Evolutionary conservation across 2,797 vertebrate genomes (phyloP).

Genomic region (Lophius americanus): DNA sequence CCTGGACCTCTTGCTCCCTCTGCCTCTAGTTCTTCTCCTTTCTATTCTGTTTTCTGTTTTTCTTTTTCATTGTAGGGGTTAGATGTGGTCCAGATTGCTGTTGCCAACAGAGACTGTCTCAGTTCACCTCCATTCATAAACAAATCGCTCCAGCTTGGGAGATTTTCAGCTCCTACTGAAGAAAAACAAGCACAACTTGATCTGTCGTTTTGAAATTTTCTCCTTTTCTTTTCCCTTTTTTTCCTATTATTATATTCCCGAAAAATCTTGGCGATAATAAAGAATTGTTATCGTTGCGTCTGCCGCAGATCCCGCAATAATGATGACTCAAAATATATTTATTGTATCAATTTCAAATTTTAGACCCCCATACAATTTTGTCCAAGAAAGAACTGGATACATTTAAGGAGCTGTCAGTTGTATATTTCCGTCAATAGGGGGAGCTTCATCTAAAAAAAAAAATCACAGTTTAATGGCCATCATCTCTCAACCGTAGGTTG

Average conservation of each 20-base stretch:
- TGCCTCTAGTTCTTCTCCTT: constrained; percentile 58
- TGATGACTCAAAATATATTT: too few species aligned
- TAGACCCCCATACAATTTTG: too few species aligned
- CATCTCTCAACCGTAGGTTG: too few species aligned
- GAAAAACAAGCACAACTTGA: constrained; percentile 68
- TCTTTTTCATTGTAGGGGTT: constrained; percentile 61
- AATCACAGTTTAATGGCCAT: too few species aligned
- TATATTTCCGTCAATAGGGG: too few species aligned
- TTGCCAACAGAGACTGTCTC: constrained; percentile 77
- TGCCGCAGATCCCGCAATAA: too few species aligned
- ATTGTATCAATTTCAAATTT: too few species aligned
- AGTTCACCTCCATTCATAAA: constrained; percentile 77
- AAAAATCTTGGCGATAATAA: too few species aligned
- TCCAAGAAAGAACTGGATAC: too few species aligned
- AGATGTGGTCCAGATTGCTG: constrained; percentile 74
- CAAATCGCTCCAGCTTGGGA: constrained; percentile 62
- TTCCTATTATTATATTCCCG: neutral
- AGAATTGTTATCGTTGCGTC: too few species aligned
- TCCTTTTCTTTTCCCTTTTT: constrained; percentile 32
- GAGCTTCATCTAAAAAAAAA: too few species aligned
- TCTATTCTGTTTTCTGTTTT: constrained; percentile 75
- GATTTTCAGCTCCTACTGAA: constrained; percentile 57
- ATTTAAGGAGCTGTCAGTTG: too few species aligned
- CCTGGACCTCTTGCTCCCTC: constrained; percentile 53
- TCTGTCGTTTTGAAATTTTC: constrained; percentile 48